phyloP scores from a whole-genome alignment of 1,140 invertebrate genomes.

The Musca vetustissima region DNA sequence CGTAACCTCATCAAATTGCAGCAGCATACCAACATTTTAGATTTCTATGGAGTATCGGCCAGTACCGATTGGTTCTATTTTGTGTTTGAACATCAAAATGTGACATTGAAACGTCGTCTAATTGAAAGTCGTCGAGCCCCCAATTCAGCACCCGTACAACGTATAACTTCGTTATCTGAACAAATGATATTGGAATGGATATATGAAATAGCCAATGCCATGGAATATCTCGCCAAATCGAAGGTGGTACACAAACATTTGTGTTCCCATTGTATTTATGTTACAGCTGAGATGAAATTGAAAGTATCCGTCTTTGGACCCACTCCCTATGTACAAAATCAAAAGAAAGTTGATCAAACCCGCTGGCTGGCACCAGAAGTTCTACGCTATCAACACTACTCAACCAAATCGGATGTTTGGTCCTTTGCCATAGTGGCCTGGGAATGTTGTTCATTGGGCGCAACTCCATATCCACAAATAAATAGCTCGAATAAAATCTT shows the following conservation, averaged over 20 bases:
- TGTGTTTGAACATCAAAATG: conserved; percentile 67
- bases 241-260: conserved; percentile 72
- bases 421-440: conserved; percentile 79
- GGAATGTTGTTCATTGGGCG: conserved; percentile 82
- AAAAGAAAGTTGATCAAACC: conserved; percentile 65
- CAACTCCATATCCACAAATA: conserved; percentile 74
- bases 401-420: conserved; percentile 77
- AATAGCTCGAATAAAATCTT: conserved; percentile 65
- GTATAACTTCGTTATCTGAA: conserved; percentile 60
- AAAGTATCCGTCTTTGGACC: conserved; percentile 40
- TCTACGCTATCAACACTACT: conserved; percentile 66
- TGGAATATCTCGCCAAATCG: conserved; percentile 66
- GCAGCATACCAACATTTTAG: conserved; percentile 70
- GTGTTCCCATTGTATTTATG: conserved; percentile 69
- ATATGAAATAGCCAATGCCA: conserved; percentile 64
- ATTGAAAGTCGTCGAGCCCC: conserved; percentile 43
- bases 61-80: conserved; percentile 71
- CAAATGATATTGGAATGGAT: conserved; percentile 50
- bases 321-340: conserved; percentile 48
- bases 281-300: conserved; percentile 54
- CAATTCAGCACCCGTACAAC: conserved; percentile 48
- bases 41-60: conserved; percentile 78
- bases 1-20: conserved; percentile 70
- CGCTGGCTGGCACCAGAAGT: conserved; percentile 79
- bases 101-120: conserved; percentile 65